Conservation (phyloP, 30 jellyfish, hydroid and myxozoan genomes). For the Chironex yamaguchii region DNA sequence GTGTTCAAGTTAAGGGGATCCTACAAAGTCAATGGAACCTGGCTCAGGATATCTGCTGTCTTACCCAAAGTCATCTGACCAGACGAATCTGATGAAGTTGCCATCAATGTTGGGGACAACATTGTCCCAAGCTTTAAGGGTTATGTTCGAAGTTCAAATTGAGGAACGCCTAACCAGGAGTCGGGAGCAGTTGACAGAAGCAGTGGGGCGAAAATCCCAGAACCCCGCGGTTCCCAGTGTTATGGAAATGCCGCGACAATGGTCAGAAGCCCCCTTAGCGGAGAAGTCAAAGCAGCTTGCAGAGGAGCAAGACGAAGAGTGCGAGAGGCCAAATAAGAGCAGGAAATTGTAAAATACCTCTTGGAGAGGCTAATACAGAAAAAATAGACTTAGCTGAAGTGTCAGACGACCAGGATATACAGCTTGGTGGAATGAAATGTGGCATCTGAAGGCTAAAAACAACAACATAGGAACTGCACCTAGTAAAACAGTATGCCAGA, state of each 20-base stretch:
- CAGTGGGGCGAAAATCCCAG: not conserved
- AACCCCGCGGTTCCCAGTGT: not conserved
- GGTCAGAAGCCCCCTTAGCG: not conserved
- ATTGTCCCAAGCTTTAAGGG: too few species aligned
- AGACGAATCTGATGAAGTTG: too few species aligned
- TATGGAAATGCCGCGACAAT: too few species aligned
- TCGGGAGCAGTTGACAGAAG: too few species aligned
- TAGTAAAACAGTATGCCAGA: not conserved
- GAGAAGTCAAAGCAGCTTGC: not conserved
- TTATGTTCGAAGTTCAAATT: too few species aligned
- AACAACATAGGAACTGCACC: not conserved
- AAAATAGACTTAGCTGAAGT: not conserved
- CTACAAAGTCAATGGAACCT: not conserved
- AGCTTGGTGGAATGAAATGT: conserved; percentile 20
- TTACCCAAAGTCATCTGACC: too few species aligned
- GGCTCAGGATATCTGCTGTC: not conserved
- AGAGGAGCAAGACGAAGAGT: not conserved
- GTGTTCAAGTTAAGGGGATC: not conserved
- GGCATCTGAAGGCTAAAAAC: conserved; percentile 9
- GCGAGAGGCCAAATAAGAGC: conserved; percentile 29
- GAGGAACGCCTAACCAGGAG: too few species aligned
- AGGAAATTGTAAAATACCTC: conserved; percentile 9
- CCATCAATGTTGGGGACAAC: too few species aligned
- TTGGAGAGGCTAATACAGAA: not conserved
- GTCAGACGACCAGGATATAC: conserved; percentile 4